Evolutionary conservation across 2,888 invertebrate species (phyloP).

Genomic region (Drosophila picticornis): DNA sequence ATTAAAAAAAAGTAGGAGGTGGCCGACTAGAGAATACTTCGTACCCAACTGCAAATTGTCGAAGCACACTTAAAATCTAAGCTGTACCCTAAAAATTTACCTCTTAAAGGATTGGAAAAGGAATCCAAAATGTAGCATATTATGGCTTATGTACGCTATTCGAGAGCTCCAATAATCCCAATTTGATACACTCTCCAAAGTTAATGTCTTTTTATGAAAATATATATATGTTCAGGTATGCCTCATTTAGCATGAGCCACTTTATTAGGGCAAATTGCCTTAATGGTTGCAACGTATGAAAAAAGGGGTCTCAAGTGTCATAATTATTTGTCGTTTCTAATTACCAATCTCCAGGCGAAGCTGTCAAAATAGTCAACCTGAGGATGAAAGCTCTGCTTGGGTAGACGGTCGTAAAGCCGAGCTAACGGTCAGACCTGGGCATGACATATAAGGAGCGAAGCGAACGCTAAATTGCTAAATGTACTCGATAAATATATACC

Average conservation of each 20-base stretch:
- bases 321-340: conserved; percentile 37
- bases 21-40: not conserved
- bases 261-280: not conserved
- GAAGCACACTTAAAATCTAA: not conserved
- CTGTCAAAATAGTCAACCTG: conserved; percentile 13
- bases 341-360: conserved; percentile 33
- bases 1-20: not conserved
- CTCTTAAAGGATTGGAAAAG: not conserved
- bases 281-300: not conserved
- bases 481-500: not conserved
- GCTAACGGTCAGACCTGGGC: not conserved
- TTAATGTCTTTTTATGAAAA: too few species aligned
- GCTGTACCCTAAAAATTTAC: not conserved
- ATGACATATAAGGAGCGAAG: not conserved
- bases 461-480: not conserved
- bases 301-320: conserved; percentile 31
- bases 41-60: not conserved
- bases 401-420: not conserved
- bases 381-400: not conserved
- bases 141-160: not conserved
- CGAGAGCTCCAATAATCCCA: not conserved
- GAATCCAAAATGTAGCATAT: not conserved
- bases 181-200: not conserved
- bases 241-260: not conserved
- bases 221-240: not conserved